Evolutionary conservation across 2,113 vertebrate genomes (phyloP), one percentile per base, ranked within the genome.

Genomic region (Dermatemys mawii): DNA sequence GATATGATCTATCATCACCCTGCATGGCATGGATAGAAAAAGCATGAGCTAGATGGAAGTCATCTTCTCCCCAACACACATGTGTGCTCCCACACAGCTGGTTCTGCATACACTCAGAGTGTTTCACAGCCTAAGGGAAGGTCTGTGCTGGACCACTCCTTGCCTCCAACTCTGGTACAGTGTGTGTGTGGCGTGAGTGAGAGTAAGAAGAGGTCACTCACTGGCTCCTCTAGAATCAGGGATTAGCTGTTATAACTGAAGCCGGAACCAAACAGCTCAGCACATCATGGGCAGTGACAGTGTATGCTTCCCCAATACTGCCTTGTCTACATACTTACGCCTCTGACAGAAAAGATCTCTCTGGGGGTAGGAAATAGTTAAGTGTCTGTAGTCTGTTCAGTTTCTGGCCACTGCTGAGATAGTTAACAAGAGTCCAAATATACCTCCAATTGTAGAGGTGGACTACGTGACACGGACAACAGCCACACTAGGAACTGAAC

Each of bases 81-180:
- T 9, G n/a, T 53, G 21, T 21, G 3, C 51, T 53, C 51, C 21
- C 51, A 53, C 51, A 53, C 90, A 67, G 86, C 82, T 26, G 87
- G 53, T 35, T 22, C 38, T 8, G 80, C 49, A 16, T 2, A 63
- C 0, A 22, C 87, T 81, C 29, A 53, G 50, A 21, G 51, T 53
- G 51, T 78, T 90, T 80, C 44, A 17, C 93, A 70, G 87, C 95
- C 95, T 76, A 0, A 0, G 86, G 94, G 90, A 50, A 46, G 1
- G 93, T 95, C 95, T 96, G 93, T 5, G 92, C 89, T 84, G 92
- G 87, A 80, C 83, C 81, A 83, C 93, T 92, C 86, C 89, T 89
- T 49, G 38, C 73, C 78, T 53, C 78, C 75, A 49, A 87, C 87
- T 24, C 55, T 70, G 85, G 41, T 89, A 55, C 27, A n/a, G 26